phyloP scores from a whole-genome alignment of 2,113 vertebrate genomes.

The Mola mola region DNA sequence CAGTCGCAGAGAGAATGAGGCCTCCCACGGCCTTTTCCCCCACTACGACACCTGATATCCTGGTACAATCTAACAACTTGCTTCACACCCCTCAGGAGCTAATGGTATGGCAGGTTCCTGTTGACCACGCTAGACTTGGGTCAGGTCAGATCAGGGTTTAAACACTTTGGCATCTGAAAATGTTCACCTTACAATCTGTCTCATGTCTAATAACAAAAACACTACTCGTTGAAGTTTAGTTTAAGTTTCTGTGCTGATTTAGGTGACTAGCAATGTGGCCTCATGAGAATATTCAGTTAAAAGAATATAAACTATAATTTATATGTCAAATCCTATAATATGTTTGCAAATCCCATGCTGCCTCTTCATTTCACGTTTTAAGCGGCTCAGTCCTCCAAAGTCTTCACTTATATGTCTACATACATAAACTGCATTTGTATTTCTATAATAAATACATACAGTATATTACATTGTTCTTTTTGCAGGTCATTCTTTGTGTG shows the following conservation, averaged over 20 bases:
- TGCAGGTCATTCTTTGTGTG: too few relatives aligned
- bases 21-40: slow-evolving; percentile 46
- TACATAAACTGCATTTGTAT: too few relatives aligned
- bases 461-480: too few relatives aligned
- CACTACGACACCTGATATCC: slow-evolving; percentile 66
- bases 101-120: slow-evolving; percentile 34
- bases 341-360: too few relatives aligned
- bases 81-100: slow-evolving; percentile 46
- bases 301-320: too few relatives aligned
- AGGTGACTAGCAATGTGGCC: not conserved
- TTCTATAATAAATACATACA: too few relatives aligned
- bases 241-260: not conserved
- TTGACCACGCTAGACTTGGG: not conserved
- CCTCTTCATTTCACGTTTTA: too few relatives aligned
- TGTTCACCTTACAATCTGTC: not conserved
- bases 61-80: slow-evolving; percentile 65
- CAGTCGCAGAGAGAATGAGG: slow-evolving; percentile 56
- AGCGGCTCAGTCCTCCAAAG: too few relatives aligned
- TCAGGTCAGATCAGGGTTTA: slow-evolving; percentile 11
- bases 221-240: too few relatives aligned
- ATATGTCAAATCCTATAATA: too few relatives aligned
- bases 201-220: not conserved
- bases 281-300: too few relatives aligned
- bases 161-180: slow-evolving; percentile 12
- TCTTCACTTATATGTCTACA: too few relatives aligned